Evolutionary conservation across 2,113 vertebrate genomes (phyloP), one percentile per base, ranked within the genome.

Genomic region (Sinocyclocheilus anshuiensis): DNA sequence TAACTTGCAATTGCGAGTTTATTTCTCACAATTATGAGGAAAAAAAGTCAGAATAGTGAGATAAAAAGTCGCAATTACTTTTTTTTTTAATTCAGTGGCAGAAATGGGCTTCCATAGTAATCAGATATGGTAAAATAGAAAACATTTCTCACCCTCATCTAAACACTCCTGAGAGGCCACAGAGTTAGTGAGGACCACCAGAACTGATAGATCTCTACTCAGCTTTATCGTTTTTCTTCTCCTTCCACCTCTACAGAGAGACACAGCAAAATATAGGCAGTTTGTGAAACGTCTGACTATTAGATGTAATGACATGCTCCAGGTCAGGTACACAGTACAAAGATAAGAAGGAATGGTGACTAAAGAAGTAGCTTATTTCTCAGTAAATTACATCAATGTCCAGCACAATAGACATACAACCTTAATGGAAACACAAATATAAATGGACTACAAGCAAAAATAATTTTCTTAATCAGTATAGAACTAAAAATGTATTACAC

Each of bases 141-240:
- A 12, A 42, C 13, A 26, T 36, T 20, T 45, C 93, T 88, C 92
- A 99, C 98, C 97, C 22, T 99, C 97, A 86, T 98, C 97, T 78
- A 98, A 91, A 76, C 97, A 95, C 82, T 97, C 98, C 90, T 98
- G 98, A 6, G 97, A 97, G 11, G 96, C 95, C 87, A 99, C 96
- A 0, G 98, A 99, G 90, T 98, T 99, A 0, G 97, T 98, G 91
- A 98, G 98, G 26, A 98, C 95, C 87, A 99, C 98, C 48, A 99
- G 92, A 88, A 98, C 97, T 0, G 98, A 99, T 24, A 99, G 95
- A 83, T 97, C 98, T 81, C 98, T 94, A 80, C 97, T 99, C 77
- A 99, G 95, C 87, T 99, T 98, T 95, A 99, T 97, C 0, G 98
- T 99, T 92, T 96, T 99, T 89, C 97, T 96, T 84, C 97, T 95